Conservation (phyloP, 2,888 invertebrate species). For the Athrips mouffetella region DNA sequence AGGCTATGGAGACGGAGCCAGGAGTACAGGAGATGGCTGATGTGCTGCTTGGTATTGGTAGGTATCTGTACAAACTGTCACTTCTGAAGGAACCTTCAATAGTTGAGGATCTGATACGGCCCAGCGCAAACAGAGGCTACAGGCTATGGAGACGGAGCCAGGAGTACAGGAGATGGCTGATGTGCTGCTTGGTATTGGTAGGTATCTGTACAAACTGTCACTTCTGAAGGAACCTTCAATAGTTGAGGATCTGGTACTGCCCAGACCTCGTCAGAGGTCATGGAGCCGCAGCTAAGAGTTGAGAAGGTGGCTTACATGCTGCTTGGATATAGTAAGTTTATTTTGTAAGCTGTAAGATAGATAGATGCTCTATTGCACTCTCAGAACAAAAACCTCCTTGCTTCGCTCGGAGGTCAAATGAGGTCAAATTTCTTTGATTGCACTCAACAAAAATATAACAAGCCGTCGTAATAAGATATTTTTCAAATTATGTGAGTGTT, state of each 20-base stretch:
- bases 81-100: constrained; percentile 33
- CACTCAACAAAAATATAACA: too few relatives aligned
- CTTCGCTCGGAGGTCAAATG: too few relatives aligned
- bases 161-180: constrained; percentile 48
- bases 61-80: constrained; percentile 4
- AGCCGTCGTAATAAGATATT: too few relatives aligned
- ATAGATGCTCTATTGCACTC: too few relatives aligned
- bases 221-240: constrained; percentile 33
- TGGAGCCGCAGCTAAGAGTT: constrained; percentile 38
- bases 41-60: neutral
- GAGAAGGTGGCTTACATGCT: constrained; percentile 47
- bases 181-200: neutral
- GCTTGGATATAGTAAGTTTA: neutral
- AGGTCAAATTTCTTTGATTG: too few relatives aligned
- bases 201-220: constrained; percentile 4
- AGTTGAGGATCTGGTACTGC: constrained; percentile 45
- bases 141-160: constrained; percentile 41
- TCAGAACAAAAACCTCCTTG: too few relatives aligned
- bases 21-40: constrained; percentile 48
- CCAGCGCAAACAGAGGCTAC: constrained; percentile 50
- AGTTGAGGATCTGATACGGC: constrained; percentile 45
- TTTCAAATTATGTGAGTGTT: too few relatives aligned
- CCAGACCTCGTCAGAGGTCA: constrained; percentile 49
- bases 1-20: constrained; percentile 41
- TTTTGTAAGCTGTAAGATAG: too few relatives aligned